Evolutionary conservation across 2,888 invertebrate genomes (phyloP).

Genomic region (Drosophila prostipennis): DNA sequence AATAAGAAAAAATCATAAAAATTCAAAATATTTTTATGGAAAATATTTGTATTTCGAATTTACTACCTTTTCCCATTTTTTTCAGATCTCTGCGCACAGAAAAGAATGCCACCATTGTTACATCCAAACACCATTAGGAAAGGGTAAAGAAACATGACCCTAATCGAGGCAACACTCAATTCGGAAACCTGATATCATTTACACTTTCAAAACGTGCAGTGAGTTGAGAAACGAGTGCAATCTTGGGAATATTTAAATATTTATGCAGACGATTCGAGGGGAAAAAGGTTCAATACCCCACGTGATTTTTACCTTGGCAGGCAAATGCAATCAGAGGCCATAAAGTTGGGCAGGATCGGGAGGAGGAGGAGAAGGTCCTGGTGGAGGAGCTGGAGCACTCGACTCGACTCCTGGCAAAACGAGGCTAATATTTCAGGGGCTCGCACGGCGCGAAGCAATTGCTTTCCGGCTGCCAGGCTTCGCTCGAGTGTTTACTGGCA

Average conservation of each 20-base stretch:
- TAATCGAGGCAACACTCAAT: conserved; percentile 6
- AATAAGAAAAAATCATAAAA: too few relatives aligned
- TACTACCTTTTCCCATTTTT: too few relatives aligned
- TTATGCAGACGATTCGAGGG: conserved; percentile 62
- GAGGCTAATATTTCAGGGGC: conserved; percentile 65
- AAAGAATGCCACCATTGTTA: background rate
- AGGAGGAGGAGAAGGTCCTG: too few relatives aligned
- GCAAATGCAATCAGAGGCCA: conserved; percentile 64
- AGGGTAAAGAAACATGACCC: background rate
- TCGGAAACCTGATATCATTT: conserved; percentile 11
- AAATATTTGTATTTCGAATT: too few relatives aligned
- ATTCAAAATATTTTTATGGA: too few relatives aligned
- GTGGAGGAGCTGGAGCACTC: too few relatives aligned
- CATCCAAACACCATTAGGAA: background rate
- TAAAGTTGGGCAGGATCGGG: conserved; percentile 12
- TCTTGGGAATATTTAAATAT: conserved; percentile 57
- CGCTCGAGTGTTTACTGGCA: conserved; percentile 55
- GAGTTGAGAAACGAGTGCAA: conserved; percentile 21
- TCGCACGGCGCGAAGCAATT: conserved; percentile 73
- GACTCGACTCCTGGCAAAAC: conserved; percentile 31
- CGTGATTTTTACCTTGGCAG: conserved; percentile 25
- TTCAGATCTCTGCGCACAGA: too few relatives aligned
- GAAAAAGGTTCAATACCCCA: conserved; percentile 43
- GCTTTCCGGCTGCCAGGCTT: conserved; percentile 57
- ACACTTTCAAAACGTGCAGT: conserved; percentile 1